Evolutionary conservation across 2,113 vertebrate species (phyloP).

Genomic region (Misgurnus mizolepis): DNA sequence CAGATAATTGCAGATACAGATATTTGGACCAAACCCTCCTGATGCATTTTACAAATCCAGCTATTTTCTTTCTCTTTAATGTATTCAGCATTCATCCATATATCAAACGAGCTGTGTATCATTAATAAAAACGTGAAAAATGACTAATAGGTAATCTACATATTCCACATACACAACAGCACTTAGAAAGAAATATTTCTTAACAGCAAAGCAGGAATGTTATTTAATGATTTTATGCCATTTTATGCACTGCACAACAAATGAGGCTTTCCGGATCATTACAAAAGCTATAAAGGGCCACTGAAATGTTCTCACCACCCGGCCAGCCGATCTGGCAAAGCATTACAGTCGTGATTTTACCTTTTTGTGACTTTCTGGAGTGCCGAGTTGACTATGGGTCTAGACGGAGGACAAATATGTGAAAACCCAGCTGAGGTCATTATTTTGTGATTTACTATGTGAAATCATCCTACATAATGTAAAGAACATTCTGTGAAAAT

Average conservation of each 20-base stretch:
- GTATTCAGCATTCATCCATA: slow-evolving; percentile 10
- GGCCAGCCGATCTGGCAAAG: slow-evolving; percentile 49
- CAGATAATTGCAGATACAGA: background rate
- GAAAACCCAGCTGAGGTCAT: background rate
- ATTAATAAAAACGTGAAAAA: background rate
- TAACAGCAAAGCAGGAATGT: slow-evolving; percentile 1
- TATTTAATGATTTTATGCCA: slow-evolving; percentile 10
- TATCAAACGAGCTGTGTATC: background rate
- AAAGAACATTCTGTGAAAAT: too few relatives aligned
- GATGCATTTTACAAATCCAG: background rate
- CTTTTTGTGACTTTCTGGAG: slow-evolving; percentile 21
- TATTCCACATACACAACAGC: slow-evolving; percentile 13
- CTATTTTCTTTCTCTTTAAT: slow-evolving; percentile 5
- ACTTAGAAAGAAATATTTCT: slow-evolving; percentile 6
- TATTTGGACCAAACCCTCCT: too few relatives aligned
- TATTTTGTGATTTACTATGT: too few relatives aligned
- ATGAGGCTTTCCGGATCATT: slow-evolving; percentile 10
- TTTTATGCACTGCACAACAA: background rate
- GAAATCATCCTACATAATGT: too few relatives aligned
- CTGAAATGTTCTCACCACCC: slow-evolving; percentile 53
- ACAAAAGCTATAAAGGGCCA: slow-evolving; percentile 21
- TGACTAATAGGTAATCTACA: slow-evolving; percentile 7
- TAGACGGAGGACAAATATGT: slow-evolving; percentile 67
- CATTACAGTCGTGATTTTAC: slow-evolving; percentile 62
- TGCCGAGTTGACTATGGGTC: slow-evolving; percentile 58